phyloP scores from a whole-genome alignment of 2,888 invertebrate genomes.

The Abscondita cerata region DNA sequence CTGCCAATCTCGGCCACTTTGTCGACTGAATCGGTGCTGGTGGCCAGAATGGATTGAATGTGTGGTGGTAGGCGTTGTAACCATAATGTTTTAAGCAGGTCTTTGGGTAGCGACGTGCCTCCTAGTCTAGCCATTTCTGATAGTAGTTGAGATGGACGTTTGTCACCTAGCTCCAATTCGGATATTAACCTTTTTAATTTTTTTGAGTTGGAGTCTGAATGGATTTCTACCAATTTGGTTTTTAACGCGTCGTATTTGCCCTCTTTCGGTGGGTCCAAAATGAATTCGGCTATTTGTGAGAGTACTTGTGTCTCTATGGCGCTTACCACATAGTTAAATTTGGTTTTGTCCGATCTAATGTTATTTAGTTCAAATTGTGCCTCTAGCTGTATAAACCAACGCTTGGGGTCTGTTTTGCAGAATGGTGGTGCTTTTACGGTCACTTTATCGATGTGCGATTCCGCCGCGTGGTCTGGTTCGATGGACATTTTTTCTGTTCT shows the following conservation, averaged over 20 bases:
- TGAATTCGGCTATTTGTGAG: background rate
- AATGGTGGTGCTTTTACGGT: background rate
- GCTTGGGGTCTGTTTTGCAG: background rate
- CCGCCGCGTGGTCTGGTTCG: no score
- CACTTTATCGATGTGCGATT: no score
- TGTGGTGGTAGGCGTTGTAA: background rate
- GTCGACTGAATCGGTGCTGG: background rate
- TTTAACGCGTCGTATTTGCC: background rate
- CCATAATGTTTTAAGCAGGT: background rate
- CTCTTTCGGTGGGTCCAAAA: background rate
- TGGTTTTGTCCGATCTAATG: background rate
- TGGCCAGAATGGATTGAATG: background rate
- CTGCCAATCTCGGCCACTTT: background rate
- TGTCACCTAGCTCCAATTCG: background rate
- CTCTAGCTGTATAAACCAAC: conserved; percentile 1
- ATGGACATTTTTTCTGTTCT: no score
- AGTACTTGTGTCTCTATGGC: background rate
- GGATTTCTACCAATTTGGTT: background rate
- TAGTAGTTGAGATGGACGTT: background rate
- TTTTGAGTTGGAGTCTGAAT: background rate
- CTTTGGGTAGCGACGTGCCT: background rate
- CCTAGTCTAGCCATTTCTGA: background rate
- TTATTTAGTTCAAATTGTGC: background rate
- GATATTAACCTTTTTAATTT: background rate
- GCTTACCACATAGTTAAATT: background rate